Evolutionary conservation across 2,888 invertebrate species (phyloP), one percentile per base, ranked within the genome.

Genomic region (Chydorus sphaericus): DNA sequence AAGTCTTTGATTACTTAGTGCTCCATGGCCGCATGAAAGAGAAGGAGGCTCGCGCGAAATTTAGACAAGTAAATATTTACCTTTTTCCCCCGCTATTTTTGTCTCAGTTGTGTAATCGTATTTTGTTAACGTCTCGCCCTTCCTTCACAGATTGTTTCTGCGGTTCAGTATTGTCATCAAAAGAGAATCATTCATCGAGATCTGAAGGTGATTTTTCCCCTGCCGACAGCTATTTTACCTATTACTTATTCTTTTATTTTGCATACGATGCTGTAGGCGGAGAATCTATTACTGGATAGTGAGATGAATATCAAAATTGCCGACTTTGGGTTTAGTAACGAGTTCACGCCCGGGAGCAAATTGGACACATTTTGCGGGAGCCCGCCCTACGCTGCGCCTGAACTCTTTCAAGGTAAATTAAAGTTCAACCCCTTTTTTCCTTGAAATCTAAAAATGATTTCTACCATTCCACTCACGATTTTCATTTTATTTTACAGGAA

Each of bases 241-340:
- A 14, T 18, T 28, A 6, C 7, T 29, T 52, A 11, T 38, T 48
- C 8, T 26, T 31, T 52, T 38, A 37, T 44, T 37, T 6, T 18
- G 7, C 7, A 14, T 20, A 6, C 18, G 10, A 28, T 59, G 20
- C 18, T 7, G 55, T 67, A 96, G 85, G 98, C 98, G 70, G 98
- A 99, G 77, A 99, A 99, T 76, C 80, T 99, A 67, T 78, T 99
- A 65, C 77, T 99, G 71, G 98, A 99, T 78, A 90, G 91, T 71
- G 98, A 98, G 77, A 93, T 99, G 91, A 98, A 99, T 74, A 98
- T 99, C 67, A 99, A 99, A 79, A 99, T 99, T 68, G 98, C 98
- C 49, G 98, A 99, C 74, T 97, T 97, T 73, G 97, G 97, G 60
- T 97, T 97, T 79, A 94, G 94, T 66, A 97, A 97, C 76, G 96